Evolutionary conservation across 2,797 vertebrate species (phyloP).

Genomic region (Phylloscopus collybita): DNA sequence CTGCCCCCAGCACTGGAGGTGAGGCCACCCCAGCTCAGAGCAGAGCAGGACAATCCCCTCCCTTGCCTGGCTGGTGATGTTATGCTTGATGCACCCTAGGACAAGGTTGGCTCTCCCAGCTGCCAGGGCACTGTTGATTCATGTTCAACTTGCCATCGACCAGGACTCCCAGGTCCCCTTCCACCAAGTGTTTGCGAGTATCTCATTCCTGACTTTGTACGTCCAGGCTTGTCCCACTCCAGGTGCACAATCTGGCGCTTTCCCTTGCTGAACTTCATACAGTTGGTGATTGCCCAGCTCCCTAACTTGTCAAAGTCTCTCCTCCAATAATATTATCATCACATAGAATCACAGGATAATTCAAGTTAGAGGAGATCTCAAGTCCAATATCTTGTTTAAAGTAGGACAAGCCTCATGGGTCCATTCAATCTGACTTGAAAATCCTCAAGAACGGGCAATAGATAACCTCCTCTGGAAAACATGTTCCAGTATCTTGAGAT

Average conservation of each 20-base stretch:
- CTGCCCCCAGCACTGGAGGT: not conserved
- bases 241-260: not conserved
- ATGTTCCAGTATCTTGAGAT: not conserved
- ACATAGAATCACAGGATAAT: not conserved
- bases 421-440: not conserved
- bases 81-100: not conserved
- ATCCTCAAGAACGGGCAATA: not conserved
- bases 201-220: not conserved
- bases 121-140: not conserved
- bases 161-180: not conserved
- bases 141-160: accelerated
- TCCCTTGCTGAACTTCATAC: not conserved
- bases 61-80: accelerated
- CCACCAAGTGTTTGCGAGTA: not conserved
- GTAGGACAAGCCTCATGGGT: not conserved
- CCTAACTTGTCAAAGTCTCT: not conserved
- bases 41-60: not conserved
- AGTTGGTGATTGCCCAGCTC: not conserved
- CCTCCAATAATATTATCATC: not conserved
- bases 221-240: not conserved
- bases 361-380: not conserved
- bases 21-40: accelerated
- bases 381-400: not conserved
- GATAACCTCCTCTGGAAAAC: not conserved
- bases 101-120: not conserved